phyloP scores from a whole-genome alignment of 2,797 vertebrate species.

The Eutrigla gurnardus region DNA sequence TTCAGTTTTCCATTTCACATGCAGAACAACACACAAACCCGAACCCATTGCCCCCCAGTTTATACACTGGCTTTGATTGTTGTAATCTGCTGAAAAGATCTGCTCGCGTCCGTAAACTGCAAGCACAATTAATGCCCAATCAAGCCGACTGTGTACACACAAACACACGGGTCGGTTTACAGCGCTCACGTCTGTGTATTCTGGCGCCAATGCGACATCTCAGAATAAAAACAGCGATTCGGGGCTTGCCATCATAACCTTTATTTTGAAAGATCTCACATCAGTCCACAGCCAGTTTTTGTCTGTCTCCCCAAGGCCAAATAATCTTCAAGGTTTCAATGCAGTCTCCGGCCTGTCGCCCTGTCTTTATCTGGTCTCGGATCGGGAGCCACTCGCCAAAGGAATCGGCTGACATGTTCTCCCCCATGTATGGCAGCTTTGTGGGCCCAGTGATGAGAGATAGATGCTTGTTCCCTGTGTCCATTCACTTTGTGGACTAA shows the following conservation, averaged over 20 bases:
- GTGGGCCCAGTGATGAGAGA: slow-evolving; percentile 62
- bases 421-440: slow-evolving; percentile 58
- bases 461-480: slow-evolving; percentile 56
- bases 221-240: slow-evolving; percentile 11
- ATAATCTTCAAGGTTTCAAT: slow-evolving; percentile 56
- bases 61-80: slow-evolving; percentile 13
- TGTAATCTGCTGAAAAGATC: slow-evolving; percentile 47
- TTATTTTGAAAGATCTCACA: slow-evolving; percentile 12
- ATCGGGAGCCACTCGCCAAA: slow-evolving; percentile 62
- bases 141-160: slow-evolving; percentile 33
- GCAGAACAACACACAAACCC: slow-evolving; percentile 20
- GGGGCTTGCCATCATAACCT: background rate
- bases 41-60: slow-evolving; percentile 15
- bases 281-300: slow-evolving; percentile 16
- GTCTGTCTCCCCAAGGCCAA: slow-evolving; percentile 22
- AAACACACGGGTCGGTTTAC: slow-evolving; percentile 37
- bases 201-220: slow-evolving; percentile 26
- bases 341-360: slow-evolving; percentile 40
- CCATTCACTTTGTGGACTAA: slow-evolving; percentile 63
- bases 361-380: slow-evolving; percentile 70
- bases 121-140: slow-evolving; percentile 53
- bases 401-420: slow-evolving; percentile 50
- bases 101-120: slow-evolving; percentile 10
- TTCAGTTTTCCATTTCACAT: slow-evolving; percentile 20
- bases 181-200: slow-evolving; percentile 29